Evolutionary conservation across 2,888 invertebrate species (phyloP).

Genomic region (Augiades crinisus): DNA sequence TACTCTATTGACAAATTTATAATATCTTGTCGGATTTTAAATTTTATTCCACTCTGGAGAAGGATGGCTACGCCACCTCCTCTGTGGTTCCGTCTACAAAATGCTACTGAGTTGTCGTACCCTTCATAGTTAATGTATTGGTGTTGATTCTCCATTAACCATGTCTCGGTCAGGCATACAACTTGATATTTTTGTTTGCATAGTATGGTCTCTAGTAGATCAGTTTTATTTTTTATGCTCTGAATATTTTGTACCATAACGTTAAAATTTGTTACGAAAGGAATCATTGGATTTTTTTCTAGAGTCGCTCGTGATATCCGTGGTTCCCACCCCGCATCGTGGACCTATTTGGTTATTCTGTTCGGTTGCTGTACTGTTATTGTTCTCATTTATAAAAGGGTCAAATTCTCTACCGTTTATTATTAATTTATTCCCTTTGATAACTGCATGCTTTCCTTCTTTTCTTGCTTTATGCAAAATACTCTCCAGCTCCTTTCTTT

Average conservation of each 20-base stretch:
- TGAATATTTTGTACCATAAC: constrained; percentile 3
- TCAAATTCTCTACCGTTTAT: neutral
- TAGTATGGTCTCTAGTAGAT: neutral
- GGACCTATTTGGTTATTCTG: neutral
- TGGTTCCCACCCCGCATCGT: neutral
- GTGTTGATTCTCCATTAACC: constrained; percentile 3
- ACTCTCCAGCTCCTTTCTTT: neutral
- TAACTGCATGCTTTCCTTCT: neutral
- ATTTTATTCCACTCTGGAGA: neutral
- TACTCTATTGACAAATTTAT: neutral
- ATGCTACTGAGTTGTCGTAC: neutral
- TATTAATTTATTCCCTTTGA: neutral
- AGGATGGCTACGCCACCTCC: constrained; percentile 10
- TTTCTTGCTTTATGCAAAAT: neutral
- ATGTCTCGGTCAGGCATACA: constrained; percentile 4
- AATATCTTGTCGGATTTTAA: neutral
- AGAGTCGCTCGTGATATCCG: neutral
- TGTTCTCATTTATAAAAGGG: neutral
- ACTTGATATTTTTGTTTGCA: neutral
- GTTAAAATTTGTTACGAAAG: constrained; percentile 3
- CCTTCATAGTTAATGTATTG: neutral
- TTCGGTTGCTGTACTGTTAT: neutral
- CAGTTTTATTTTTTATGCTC: constrained; percentile 5
- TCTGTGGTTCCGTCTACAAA: neutral
- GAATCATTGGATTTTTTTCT: neutral